phyloP scores from a whole-genome alignment of 2,888 invertebrate species.

The Stratiomys singularior region DNA sequence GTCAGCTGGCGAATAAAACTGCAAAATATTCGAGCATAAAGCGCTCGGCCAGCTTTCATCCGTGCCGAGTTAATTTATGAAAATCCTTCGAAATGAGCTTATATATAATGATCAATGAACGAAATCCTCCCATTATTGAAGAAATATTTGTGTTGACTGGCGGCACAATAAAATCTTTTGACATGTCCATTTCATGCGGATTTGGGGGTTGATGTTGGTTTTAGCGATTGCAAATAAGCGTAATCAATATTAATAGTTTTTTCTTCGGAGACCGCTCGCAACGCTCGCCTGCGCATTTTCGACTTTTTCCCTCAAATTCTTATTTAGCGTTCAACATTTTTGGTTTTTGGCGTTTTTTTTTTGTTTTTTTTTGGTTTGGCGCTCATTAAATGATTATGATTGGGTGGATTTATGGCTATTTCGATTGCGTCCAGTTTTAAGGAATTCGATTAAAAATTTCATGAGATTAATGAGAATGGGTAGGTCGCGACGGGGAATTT shows the following conservation, averaged over 20 bases:
- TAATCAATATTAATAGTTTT: background rate
- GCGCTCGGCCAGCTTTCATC: slow-evolving; percentile 8
- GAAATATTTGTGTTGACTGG: slow-evolving; percentile 50
- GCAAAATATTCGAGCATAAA: background rate
- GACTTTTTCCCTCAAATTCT: background rate
- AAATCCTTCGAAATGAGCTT: slow-evolving; percentile 42
- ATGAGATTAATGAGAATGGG: background rate
- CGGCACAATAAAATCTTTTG: slow-evolving; percentile 50
- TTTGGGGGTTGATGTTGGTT: slow-evolving; percentile 12
- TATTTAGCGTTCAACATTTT: background rate
- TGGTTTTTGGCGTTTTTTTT: too few species aligned
- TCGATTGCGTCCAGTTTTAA: slow-evolving; percentile 2
- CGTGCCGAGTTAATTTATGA: slow-evolving; percentile 39
- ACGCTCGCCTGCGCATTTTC: background rate
- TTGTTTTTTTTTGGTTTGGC: background rate
- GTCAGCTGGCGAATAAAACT: background rate
- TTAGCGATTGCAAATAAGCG: background rate
- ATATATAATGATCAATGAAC: slow-evolving; percentile 18
- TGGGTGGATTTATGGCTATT: slow-evolving; percentile 16
- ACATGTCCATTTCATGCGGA: slow-evolving; percentile 47
- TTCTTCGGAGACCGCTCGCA: background rate
- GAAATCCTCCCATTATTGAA: slow-evolving; percentile 16
- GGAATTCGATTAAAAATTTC: slow-evolving; percentile 7
- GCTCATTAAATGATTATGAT: slow-evolving; percentile 8
- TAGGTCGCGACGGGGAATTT: background rate